Conservation (phyloP, 2,888 invertebrate species). For the Amblyteles armatorius region DNA sequence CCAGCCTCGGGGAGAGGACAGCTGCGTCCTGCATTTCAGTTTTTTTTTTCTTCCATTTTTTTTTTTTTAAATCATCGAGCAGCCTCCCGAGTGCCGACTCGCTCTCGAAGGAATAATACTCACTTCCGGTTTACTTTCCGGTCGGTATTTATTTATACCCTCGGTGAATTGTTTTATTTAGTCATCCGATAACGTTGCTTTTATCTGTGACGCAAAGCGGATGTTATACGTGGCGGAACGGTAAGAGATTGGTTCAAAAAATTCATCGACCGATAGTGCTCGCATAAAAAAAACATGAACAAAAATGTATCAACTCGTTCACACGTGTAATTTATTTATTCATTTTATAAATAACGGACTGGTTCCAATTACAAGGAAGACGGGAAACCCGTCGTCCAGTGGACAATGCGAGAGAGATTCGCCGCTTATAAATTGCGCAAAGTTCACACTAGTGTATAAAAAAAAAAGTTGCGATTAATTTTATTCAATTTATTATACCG, state of each 20-base stretch:
- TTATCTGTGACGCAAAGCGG: not conserved
- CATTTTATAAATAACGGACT: not conserved
- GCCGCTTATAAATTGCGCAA: no score
- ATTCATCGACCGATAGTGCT: not conserved
- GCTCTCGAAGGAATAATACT: slow-evolving; percentile 20
- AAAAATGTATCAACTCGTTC: no score
- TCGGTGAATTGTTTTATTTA: not conserved
- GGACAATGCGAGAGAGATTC: no score
- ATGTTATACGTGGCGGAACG: not conserved
- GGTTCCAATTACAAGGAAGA: not conserved
- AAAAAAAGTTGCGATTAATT: no score
- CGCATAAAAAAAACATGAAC: no score
- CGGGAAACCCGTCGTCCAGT: not conserved
- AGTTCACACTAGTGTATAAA: no score
- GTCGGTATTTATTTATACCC: slow-evolving; percentile 15
- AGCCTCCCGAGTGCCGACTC: slow-evolving; percentile 39
- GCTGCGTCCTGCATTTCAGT: slow-evolving; percentile 55
- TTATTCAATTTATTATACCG: no score
- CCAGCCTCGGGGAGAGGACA: slow-evolving; percentile 61
- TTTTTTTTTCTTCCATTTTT: slow-evolving; percentile 4
- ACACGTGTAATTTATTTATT: not conserved
- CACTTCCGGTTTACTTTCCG: slow-evolving; percentile 8
- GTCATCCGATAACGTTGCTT: not conserved
- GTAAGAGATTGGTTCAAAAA: not conserved
- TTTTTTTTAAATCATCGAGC: slow-evolving; percentile 8